phyloP scores from a whole-genome alignment of 2,113 vertebrate genomes.

The Phylloscopus whistleri region DNA sequence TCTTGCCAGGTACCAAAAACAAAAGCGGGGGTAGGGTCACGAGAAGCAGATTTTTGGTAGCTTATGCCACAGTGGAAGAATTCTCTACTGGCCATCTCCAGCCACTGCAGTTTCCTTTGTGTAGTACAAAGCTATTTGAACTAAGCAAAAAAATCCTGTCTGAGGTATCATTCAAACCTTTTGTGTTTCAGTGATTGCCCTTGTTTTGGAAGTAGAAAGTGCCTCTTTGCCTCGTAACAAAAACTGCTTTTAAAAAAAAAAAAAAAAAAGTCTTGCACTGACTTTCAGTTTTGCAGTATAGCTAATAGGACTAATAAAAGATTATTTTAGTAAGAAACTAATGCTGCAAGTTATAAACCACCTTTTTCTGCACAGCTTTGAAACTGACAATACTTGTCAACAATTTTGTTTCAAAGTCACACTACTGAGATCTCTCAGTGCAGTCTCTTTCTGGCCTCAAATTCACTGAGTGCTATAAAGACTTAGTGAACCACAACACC shows the following conservation, averaged over 20 bases:
- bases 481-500: not conserved
- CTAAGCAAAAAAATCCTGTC: not conserved
- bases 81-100: not conserved
- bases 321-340: not conserved
- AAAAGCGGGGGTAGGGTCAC: accelerated
- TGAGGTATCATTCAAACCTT: not conserved
- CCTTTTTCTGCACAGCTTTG: not conserved
- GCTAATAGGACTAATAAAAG: not conserved
- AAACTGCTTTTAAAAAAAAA: not conserved
- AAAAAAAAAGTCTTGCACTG: not conserved
- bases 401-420: not conserved
- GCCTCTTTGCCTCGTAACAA: not conserved
- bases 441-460: not conserved
- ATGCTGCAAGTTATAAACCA: not conserved
- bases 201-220: not conserved
- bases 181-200: not conserved
- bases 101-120: not conserved
- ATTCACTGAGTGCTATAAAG: not conserved
- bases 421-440: not conserved
- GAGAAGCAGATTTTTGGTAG: not conserved
- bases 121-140: not conserved
- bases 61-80: not conserved
- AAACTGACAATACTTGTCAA: not conserved
- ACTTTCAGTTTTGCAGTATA: not conserved
- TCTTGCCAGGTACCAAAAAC: not conserved